Conservation (phyloP, 2,888 invertebrate species). For the Tuta absoluta region DNA sequence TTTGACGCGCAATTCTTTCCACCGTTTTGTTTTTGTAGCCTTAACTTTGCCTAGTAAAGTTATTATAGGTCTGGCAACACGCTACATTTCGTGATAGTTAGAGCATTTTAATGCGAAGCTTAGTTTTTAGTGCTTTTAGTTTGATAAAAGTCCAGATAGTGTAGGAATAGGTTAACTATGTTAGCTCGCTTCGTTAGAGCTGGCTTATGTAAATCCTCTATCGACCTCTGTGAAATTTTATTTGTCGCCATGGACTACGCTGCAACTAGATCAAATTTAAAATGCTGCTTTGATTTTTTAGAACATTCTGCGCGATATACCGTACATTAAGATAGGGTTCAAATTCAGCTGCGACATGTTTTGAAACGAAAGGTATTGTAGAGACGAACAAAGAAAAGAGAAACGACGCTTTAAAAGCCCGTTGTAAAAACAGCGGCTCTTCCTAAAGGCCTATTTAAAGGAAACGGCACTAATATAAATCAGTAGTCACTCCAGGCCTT, state of each 20-base stretch:
- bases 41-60: slow-evolving; percentile 28
- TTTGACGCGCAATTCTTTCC: slow-evolving; percentile 16
- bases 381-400: neutral
- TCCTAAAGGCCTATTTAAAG: slow-evolving; percentile 6
- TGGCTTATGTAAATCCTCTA: slow-evolving; percentile 57
- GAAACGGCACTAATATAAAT: slow-evolving; percentile 12
- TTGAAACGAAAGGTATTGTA: neutral
- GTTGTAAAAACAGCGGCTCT: neutral
- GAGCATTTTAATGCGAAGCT: slow-evolving; percentile 28
- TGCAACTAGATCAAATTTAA: slow-evolving; percentile 15
- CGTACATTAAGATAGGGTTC: neutral
- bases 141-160: slow-evolving; percentile 47
- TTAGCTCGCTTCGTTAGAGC: slow-evolving; percentile 62
- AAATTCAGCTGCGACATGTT: neutral
- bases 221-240: slow-evolving; percentile 53
- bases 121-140: slow-evolving; percentile 32
- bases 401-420: neutral
- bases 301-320: slow-evolving; percentile 2
- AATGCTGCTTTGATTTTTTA: neutral
- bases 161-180: slow-evolving; percentile 47
- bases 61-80: slow-evolving; percentile 29
- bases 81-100: slow-evolving; percentile 38
- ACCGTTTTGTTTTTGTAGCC: slow-evolving; percentile 10
- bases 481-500: slow-evolving; percentile 12
- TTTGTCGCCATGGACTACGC: slow-evolving; percentile 41